Base-by-base conservation (phyloP, 2,797 vertebrate species). In the Cyprinodon diabolis region DNA sequence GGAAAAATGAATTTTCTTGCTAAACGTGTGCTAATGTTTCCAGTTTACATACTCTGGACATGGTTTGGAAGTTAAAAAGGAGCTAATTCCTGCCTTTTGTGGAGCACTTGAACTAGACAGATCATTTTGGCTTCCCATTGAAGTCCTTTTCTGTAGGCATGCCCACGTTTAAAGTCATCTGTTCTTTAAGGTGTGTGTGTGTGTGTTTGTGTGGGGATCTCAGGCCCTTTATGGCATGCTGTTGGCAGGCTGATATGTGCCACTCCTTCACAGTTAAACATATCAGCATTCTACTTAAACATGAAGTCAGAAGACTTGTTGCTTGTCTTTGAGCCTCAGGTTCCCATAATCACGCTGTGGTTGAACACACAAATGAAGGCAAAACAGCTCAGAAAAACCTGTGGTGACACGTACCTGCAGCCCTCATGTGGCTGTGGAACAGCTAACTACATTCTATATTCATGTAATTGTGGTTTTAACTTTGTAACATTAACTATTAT, bases 211-310 rank as follows among this genome's bases (percentile, higher is more conserved):
- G 60, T 78, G 30, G 30, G 30, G 77, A 73, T 69, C 67, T 74
- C 45, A 47, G 48, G 71, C 12, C 25, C 35, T 82, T 74, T 75
- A 65, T 55, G 60, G 35, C 72, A 57, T 58, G 54, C 60, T 71
- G 43, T 65, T 74, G 55, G 82, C 56, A 37, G 66, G 57, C 80
- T 81, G 63, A 76, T 72, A 82, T 43, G n/a, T 2, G 7, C 58
- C 13, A 47, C 74, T 72, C 74, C 60, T 80, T 63, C 52, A 48
- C 62, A 47, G 65, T 57, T 43, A 72, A 80, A 23, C 71, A 56
- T 63, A 23, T 21, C 3, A 67, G 1, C 15, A 13, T 68, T 45
- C 52, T 54, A 21, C 43, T 15, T 51, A 66, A 45, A 76, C 23
- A 15, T 35, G 1, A 66, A 74, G 5, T 23, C 52, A 37, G 58